A percentile compares a stretch with the other conserved stretches of the same genome.
Conservation (phyloP, 23 tunicate genomes). For the Phallusia fumigata region DNA sequence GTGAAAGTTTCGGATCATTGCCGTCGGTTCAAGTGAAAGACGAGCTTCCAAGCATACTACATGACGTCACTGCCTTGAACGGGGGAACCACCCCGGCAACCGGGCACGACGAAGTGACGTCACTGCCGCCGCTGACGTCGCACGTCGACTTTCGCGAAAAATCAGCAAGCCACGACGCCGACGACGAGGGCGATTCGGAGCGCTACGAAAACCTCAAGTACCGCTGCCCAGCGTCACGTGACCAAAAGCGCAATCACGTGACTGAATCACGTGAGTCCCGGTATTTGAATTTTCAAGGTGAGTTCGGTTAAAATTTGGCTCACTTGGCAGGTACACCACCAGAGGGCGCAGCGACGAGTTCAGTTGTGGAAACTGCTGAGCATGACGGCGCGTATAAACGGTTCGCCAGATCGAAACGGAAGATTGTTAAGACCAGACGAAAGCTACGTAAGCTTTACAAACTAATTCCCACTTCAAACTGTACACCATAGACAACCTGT, state of each 20-base stretch:
- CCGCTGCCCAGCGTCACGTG: conserved; percentile 9
- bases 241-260: background rate
- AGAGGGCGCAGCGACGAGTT: background rate
- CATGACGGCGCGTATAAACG: background rate
- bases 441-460: background rate
- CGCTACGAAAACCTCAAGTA: background rate
- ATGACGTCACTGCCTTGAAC: background rate
- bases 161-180: background rate
- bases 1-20: too few species aligned
- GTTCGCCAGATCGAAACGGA: background rate
- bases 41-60: background rate
- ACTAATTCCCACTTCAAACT: too few species aligned
- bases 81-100: background rate
- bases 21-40: too few species aligned
- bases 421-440: background rate
- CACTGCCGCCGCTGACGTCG: background rate
- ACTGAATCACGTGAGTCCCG: background rate
- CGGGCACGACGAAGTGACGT: background rate
- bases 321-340: too few species aligned
- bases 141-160: background rate
- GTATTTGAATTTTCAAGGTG: background rate
- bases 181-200: background rate
- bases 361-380: background rate
- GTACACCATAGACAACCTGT: too few species aligned
- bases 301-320: background rate